phyloP scores from a whole-genome alignment of 2,113 vertebrate species.

The Pollimyrus isidori region DNA sequence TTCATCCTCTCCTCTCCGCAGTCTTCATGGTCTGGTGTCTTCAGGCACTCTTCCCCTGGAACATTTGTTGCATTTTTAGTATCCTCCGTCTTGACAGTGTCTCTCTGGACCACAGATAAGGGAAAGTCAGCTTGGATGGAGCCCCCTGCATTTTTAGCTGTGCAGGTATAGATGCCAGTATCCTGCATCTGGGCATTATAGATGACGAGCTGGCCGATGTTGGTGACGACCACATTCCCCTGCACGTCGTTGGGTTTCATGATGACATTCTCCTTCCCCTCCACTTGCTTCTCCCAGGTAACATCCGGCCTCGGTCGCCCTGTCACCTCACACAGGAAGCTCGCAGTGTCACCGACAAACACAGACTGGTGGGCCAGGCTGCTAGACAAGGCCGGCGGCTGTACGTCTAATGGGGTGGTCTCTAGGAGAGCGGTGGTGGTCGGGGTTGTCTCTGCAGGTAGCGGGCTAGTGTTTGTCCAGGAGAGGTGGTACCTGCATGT shows the following conservation, averaged over 20 bases:
- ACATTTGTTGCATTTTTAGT: slow-evolving; percentile 66
- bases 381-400: slow-evolving; percentile 61
- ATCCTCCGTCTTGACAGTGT: slow-evolving; percentile 43
- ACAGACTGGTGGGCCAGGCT: slow-evolving; percentile 68
- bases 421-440: slow-evolving; percentile 64
- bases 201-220: slow-evolving; percentile 89
- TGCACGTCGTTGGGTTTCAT: slow-evolving; percentile 84
- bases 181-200: slow-evolving; percentile 81
- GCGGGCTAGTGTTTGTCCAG: slow-evolving; percentile 82
- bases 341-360: slow-evolving; percentile 77
- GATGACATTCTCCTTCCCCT: slow-evolving; percentile 66
- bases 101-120: slow-evolving; percentile 67
- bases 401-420: slow-evolving; percentile 64
- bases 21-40: slow-evolving; percentile 67
- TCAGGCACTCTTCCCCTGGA: slow-evolving; percentile 69
- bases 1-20: slow-evolving; percentile 78
- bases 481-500: slow-evolving; percentile 83
- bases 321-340: slow-evolving; percentile 79
- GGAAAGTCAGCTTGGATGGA: slow-evolving; percentile 70
- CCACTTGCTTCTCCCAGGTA: slow-evolving; percentile 83
- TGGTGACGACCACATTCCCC: slow-evolving; percentile 87
- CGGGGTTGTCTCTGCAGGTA: slow-evolving; percentile 66
- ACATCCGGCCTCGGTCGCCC: slow-evolving; percentile 80
- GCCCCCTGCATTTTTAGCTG: slow-evolving; percentile 70
- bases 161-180: slow-evolving; percentile 83